Base-by-base conservation (phyloP, 2,113 vertebrate genomes). In the Lophotis ruficrista region DNA sequence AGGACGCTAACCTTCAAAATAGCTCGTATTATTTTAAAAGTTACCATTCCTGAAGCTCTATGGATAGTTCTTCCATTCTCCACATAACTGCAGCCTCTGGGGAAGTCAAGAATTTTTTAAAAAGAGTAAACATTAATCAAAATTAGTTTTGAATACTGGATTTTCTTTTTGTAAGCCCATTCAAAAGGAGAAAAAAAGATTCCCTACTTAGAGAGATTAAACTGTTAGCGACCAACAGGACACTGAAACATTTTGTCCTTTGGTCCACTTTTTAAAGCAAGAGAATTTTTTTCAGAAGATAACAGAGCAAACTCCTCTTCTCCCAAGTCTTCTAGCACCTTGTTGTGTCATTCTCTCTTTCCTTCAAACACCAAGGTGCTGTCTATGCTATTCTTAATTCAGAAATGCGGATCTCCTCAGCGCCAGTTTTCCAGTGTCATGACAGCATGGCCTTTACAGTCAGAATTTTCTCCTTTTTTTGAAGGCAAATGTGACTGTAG, bases 371-470 rank as follows among this genome's bases (percentile, higher is more conserved):
- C 17, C 27, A 38, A 64, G 35, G 48, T 17, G 13, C 35, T 71
- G 12, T 38, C 37, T 47, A 2, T 71, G 47, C n/a, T 47, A 21
- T 70, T 71, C 27, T 31, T 37, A 83, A 21, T 62, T 37, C 21
- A 76, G 54, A 83, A 92, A 41, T 9, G 4, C 12, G 14, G 7
- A 61, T 77, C 27, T 69, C 14, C 85, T 76, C 48, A 56, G 25
- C 3, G 0, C 4, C 2, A 0, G 9, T n/a, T 13, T 83, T 61
- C 50, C 53, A 38, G 9, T 37, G 12, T 41, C 1, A 0, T 54
- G 53, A 24, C 14, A 64, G 31, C n/a, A 10, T 20, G 25, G 24
- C 31, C 43, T 38, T 53, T 38, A 9, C 20, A 7, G 8, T 0
- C 64, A 43, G 54, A 88, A 83, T 54, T 48, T 9, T 45, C 51